A percentile compares a stretch with the other conserved stretches of the same genome.
Conservation (phyloP, 2,797 vertebrate species). For the Borostomias antarcticus region DNA sequence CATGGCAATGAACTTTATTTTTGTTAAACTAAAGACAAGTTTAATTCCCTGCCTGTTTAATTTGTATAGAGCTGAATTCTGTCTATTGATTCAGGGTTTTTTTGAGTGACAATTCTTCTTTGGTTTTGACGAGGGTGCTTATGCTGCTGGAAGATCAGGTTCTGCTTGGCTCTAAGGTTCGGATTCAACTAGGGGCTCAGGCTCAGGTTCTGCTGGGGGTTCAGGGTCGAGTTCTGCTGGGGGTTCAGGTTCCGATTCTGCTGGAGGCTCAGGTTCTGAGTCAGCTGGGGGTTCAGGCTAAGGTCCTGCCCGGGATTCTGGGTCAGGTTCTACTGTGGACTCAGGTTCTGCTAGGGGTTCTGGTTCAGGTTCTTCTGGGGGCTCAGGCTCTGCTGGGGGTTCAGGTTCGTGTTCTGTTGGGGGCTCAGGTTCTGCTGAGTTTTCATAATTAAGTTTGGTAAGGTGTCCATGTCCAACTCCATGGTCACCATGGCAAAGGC, state of each 20-base stretch:
- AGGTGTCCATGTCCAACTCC: too few species aligned
- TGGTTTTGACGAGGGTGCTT: too few species aligned
- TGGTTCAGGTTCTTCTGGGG: background rate
- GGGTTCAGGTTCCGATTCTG: background rate
- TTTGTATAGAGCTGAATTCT: too few species aligned
- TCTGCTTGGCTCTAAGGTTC: background rate
- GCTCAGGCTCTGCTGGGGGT: background rate
- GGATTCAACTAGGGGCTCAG: background rate
- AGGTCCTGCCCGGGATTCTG: background rate
- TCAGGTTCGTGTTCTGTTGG: background rate
- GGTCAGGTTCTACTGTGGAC: too few species aligned
- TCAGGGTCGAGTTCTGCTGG: background rate
- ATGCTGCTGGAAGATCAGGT: too few species aligned
- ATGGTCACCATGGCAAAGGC: slow-evolving; percentile 37
- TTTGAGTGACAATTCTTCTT: too few species aligned
- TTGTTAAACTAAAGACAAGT: too few species aligned
- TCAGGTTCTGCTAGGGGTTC: background rate
- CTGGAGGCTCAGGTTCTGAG: too few species aligned
- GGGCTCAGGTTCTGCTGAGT: background rate
- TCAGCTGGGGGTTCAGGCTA: background rate
- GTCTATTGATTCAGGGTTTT: too few species aligned
- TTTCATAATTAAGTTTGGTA: background rate
- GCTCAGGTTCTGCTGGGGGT: background rate
- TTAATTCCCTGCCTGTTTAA: too few species aligned
- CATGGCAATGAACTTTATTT: too few species aligned